Base-by-base conservation (phyloP, 2,113 vertebrate species). In the Cololabis saira region DNA sequence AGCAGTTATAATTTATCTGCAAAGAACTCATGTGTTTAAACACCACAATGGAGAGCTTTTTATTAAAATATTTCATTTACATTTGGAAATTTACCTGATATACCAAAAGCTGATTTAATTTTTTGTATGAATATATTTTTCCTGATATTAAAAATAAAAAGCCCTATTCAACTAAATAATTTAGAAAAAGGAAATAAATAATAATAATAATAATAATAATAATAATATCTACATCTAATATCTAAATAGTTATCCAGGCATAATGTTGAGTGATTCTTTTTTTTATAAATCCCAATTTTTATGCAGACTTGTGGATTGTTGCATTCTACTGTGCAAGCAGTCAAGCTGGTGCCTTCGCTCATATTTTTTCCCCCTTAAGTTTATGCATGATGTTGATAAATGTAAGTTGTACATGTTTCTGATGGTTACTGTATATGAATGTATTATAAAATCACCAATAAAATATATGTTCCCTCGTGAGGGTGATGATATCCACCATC, bases 291-390 rank as follows among this genome's bases (percentile, higher is more conserved):
- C 24, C 8, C 2, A 14, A 54, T 50, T 52, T 51, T n/a, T 63
- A 52, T 74, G 47, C 47, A 72, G 47, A 61, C 40, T 42, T 45
- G 55, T 27, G 13, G 0, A 60, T 64, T 67, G 7, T 22, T 67
- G 50, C 0, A 0, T 61, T 56, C 4, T 0, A 47, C 22, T 75
- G 69, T 30, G 53, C 7, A 40, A 30, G 27, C 33, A 12, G 21
- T 52, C 0, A 59, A 69, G 15, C 15, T 17, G 51, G 78, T 86
- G 81, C 76, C 74, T 86, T 86, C 78, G 15, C 49, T 45, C 27
- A 8, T 6, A 17, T 3, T 2, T 24, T 33, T 47, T 52, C 14
- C 42, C 52, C 11, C 17, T 22, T 27, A 27, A 42, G n/a, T 43
- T 30, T 17, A 42, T 60, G 63, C 67, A 73, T 71, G 65, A 69